Percentiles rank a stretch among this genome's conserved stretches.
These are phyloP conservation scores for Entomyzon cyanotis DNA, from an alignment of 2,113 vertebrate species.

Conservation along the genomic window DNA sequence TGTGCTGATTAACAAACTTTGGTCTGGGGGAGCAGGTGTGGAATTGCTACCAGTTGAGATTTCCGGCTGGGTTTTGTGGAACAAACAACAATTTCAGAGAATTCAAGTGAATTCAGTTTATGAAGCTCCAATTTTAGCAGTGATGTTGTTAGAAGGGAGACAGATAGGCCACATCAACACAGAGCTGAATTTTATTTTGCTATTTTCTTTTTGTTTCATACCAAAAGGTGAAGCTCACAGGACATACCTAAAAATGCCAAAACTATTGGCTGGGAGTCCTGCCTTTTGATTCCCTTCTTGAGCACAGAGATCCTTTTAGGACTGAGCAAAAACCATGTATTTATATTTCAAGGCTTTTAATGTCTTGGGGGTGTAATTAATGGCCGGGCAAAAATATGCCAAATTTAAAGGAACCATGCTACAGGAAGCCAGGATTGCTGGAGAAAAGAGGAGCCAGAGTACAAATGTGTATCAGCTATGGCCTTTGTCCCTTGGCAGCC, in stretches of 20 bases:
- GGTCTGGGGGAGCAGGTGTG: neutral
- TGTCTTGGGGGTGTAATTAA: neutral
- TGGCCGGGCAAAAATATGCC: neutral
- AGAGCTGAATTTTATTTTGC: neutral
- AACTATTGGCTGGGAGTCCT: neutral
- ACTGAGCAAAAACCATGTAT: neutral
- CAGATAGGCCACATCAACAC: neutral
- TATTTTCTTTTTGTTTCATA: neutral
- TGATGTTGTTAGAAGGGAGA: neutral
- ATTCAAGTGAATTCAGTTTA: neutral
- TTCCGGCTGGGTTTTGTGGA: neutral
- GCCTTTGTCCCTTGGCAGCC: neutral
- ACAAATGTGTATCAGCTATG: neutral
- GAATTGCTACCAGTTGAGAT: neutral
- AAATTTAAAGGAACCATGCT: neutral
- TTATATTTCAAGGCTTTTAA: neutral
- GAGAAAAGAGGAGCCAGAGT: neutral
- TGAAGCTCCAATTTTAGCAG: neutral
- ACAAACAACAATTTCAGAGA: neutral
- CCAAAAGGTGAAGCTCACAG: neutral
- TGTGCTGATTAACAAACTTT: conserved; percentile 4
- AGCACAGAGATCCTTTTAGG: neutral
- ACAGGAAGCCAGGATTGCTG: neutral
- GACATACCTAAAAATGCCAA: rapidly evolving
- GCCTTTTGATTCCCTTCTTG: neutral